phyloP scores from a whole-genome alignment of 2,113 vertebrate species.

The Circaetus gallicus region DNA sequence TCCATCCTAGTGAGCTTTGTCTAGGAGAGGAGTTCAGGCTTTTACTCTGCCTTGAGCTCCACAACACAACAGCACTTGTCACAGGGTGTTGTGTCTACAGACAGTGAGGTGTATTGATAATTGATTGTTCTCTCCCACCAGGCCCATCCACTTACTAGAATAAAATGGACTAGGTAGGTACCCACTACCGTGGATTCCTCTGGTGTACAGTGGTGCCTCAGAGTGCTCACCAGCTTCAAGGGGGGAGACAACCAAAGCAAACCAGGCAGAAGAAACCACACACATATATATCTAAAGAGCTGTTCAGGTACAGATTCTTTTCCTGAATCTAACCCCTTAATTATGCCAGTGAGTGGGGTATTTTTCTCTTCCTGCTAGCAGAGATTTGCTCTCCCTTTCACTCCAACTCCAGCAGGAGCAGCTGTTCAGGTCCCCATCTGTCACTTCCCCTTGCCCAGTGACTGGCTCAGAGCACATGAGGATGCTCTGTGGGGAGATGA shows the following conservation, averaged over 20 bases:
- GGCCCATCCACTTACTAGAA: background rate
- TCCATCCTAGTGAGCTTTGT: background rate
- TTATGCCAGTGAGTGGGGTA: background rate
- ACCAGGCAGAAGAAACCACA: background rate
- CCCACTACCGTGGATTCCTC: background rate
- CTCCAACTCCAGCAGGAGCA: background rate
- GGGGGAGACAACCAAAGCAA: background rate
- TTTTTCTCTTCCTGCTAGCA: background rate
- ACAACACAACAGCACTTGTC: background rate
- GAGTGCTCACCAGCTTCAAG: background rate
- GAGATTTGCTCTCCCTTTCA: background rate
- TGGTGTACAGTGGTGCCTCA: background rate
- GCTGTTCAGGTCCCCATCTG: background rate
- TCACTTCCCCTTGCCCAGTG: background rate
- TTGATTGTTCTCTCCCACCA: background rate
- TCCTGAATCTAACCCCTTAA: background rate
- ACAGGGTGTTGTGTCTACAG: background rate
- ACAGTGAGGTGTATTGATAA: background rate
- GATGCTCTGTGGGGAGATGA: background rate
- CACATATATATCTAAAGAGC: background rate
- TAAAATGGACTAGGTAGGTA: background rate
- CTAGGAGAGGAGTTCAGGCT: background rate
- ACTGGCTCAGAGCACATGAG: background rate
- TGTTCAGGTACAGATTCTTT: background rate
- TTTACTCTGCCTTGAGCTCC: background rate